phyloP scores from a whole-genome alignment of 2,113 vertebrate genomes.

The Pollachius pollachius region DNA sequence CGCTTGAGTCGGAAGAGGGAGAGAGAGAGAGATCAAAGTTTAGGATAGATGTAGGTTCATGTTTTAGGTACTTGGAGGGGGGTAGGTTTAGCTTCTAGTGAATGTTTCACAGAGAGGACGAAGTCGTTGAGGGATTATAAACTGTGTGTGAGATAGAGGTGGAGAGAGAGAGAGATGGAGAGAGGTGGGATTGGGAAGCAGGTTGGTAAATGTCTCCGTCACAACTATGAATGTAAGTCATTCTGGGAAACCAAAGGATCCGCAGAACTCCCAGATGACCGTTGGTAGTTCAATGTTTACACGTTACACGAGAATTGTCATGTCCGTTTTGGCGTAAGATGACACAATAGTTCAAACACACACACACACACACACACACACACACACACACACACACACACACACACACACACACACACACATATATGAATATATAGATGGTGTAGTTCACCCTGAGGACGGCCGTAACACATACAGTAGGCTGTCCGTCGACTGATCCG shows the following conservation, averaged over 20 bases:
- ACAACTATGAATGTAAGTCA: conserved; percentile 50
- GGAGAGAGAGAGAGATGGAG: conserved; percentile 21
- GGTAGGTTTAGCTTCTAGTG: background rate
- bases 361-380: too few relatives aligned
- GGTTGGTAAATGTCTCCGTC: conserved; percentile 44
- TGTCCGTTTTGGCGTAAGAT: too few relatives aligned
- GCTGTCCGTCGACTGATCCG: too few relatives aligned
- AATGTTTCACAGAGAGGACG: background rate
- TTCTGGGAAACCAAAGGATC: conserved; percentile 31
- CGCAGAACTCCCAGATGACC: background rate
- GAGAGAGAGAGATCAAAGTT: background rate
- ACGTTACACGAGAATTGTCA: too few relatives aligned
- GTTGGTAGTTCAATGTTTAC: too few relatives aligned
- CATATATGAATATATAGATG: too few relatives aligned
- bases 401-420: too few relatives aligned
- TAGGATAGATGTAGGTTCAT: background rate
- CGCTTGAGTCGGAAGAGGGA: background rate
- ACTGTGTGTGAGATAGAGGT: conserved; percentile 7
- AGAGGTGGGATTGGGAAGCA: conserved; percentile 24
- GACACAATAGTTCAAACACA: too few relatives aligned
- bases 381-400: too few relatives aligned
- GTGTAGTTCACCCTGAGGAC: too few relatives aligned
- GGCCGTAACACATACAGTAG: too few relatives aligned
- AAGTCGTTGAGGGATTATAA: background rate
- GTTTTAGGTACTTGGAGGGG: background rate